Evolutionary conservation across 1,140 invertebrate genomes (phyloP).

Genomic region (Plodia interpunctella): DNA sequence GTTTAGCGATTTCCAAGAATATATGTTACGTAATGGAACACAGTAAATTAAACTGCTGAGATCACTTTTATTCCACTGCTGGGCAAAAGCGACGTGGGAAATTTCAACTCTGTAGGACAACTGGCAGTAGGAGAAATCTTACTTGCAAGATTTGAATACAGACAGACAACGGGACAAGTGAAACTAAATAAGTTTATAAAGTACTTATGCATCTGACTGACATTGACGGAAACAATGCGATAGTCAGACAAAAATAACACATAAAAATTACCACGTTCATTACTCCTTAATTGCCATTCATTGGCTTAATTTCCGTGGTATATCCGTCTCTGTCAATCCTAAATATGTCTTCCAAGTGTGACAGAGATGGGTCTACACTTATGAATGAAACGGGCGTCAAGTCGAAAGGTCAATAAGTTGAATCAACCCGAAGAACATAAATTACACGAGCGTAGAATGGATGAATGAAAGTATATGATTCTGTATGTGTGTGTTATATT

Average conservation of each 20-base stretch:
- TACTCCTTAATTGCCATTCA: slow-evolving; percentile 32
- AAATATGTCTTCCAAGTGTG: neutral
- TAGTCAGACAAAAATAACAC: neutral
- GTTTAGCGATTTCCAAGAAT: too few species aligned
- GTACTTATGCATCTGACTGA: too few species aligned
- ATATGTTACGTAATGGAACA: too few species aligned
- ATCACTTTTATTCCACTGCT: too few species aligned
- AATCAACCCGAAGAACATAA: slow-evolving; percentile 41
- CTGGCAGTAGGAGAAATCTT: too few species aligned
- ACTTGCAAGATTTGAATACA: too few species aligned
- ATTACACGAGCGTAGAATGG: slow-evolving; percentile 18
- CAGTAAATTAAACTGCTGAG: too few species aligned
- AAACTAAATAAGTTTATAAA: too few species aligned
- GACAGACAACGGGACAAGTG: too few species aligned
- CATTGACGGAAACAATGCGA: neutral
- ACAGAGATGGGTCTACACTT: slow-evolving; percentile 19
- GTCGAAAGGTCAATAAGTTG: slow-evolving; percentile 55
- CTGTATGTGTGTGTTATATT: too few species aligned
- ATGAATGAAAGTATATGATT: neutral
- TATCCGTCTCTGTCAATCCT: slow-evolving; percentile 16
- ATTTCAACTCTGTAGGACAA: too few species aligned
- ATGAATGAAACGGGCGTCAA: slow-evolving; percentile 46
- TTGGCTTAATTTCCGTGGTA: slow-evolving; percentile 25
- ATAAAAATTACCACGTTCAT: slow-evolving; percentile 8
- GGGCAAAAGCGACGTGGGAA: too few species aligned